Base-by-base conservation (phyloP, 2,797 vertebrate species). In the Pseudomugil gertrudae region DNA sequence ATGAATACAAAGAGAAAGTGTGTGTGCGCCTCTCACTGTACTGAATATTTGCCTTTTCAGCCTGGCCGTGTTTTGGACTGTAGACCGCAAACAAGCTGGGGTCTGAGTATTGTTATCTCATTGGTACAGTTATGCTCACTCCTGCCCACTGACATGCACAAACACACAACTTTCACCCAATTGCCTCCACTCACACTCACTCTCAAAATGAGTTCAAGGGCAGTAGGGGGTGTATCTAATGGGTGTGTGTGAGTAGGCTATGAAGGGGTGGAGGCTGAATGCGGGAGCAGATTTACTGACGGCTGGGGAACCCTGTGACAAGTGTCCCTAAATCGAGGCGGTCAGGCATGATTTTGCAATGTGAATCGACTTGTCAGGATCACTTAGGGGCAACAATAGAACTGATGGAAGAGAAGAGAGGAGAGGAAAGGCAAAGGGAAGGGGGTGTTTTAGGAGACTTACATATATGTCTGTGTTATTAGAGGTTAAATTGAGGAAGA, bases 321-420 rank as follows among this genome's bases (percentile, higher is more conserved):
- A 88, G 84, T 85, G 79, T 74, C 79, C 38, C 75, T 79, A 83
- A 87, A 86, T 87, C 4, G 40, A 72, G 57, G 82, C 67, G 58
- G 79, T 84, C 83, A 87, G 78, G 88, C 90, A 76, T 90, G 87
- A 81, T 87, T 38, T 57, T 89, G 88, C 80, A 90, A 89, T 91
- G 93, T 84, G 90, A 95, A 95, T 94, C 72, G 21, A 78, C 87
- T 72, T 90, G 87, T 89, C 91, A 94, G 92, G 82, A 94, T 91
- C 91, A 85, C 87, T 92, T 94, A 94, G 91, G 84, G 87, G 91
- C 92, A 95, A 95, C 93, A 94, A 94, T 93, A 87, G 88, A 84
- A 43, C 14, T 62, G 71, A 69, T 10, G 40, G 61, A 63, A 48
- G 29, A 63, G 30, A 32, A 57, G 47, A 36, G n/a, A 54, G 35